phyloP scores from a whole-genome alignment of 2,113 vertebrate species.

The Tringa solitaria region DNA sequence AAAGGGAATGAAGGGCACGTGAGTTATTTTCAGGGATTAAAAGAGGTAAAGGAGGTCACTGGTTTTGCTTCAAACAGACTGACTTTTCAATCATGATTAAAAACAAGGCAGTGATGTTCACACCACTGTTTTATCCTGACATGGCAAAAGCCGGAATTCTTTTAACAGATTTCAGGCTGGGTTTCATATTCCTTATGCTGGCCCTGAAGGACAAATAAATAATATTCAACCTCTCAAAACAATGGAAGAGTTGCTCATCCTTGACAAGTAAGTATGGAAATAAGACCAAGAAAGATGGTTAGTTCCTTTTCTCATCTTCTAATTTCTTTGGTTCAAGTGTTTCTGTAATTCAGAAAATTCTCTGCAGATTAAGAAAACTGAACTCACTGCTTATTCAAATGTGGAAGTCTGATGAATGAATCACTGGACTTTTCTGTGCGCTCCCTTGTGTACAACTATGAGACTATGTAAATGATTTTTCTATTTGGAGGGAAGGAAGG shows the following conservation, averaged over 20 bases:
- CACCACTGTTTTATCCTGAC: background rate
- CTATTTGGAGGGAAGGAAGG: background rate
- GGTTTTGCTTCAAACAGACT: background rate
- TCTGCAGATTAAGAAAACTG: background rate
- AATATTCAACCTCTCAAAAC: background rate
- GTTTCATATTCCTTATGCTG: background rate
- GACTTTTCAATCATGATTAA: conserved; percentile 30
- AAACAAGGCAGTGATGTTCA: conserved; percentile 30
- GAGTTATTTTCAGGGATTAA: conserved; percentile 28
- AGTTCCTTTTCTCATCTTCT: background rate
- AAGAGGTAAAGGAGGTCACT: conserved; percentile 17
- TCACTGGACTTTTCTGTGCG: background rate
- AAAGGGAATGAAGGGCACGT: background rate
- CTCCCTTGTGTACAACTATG: background rate
- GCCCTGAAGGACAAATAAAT: background rate
- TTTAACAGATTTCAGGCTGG: background rate
- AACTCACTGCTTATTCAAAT: background rate
- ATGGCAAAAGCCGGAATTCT: conserved; percentile 6
- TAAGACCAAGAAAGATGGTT: background rate
- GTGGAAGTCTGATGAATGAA: conserved; percentile 6
- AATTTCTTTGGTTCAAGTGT: background rate
- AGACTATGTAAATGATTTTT: background rate
- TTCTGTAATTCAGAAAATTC: background rate
- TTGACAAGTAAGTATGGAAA: background rate
- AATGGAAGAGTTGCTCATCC: background rate